phyloP scores from a whole-genome alignment of 2,888 invertebrate species.

The Girardia tigrina region DNA sequence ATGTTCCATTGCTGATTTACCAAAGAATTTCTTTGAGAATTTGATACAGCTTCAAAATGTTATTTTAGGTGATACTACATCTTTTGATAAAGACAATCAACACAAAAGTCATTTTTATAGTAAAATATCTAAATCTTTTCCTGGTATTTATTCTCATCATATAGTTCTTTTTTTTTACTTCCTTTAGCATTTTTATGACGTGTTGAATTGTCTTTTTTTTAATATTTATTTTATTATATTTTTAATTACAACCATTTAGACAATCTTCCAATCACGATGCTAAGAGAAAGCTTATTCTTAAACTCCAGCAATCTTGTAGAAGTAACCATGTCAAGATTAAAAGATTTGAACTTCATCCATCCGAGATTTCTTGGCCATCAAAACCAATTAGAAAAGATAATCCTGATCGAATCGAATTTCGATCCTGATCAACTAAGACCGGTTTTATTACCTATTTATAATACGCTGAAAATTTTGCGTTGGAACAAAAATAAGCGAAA shows the following conservation, averaged over 20 bases:
- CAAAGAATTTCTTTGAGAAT: neutral
- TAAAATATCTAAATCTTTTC: no score
- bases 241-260: no score
- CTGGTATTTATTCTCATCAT: no score
- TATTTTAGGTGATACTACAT: neutral
- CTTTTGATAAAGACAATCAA: no score
- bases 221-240: neutral
- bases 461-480: neutral
- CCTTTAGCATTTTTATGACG: no score
- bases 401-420: neutral
- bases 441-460: neutral
- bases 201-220: neutral
- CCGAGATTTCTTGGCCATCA: slow-evolving; percentile 14
- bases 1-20: neutral
- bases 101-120: no score
- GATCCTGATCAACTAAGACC: neutral
- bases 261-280: neutral
- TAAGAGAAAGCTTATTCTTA: neutral
- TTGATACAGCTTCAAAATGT: neutral
- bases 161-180: no score
- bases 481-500: neutral
- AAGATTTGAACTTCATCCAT: neutral
- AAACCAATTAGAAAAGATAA: neutral
- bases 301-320: neutral
- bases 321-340: neutral